These are phyloP conservation scores for Gobiocypris rarus DNA, from an alignment of 2,113 vertebrate species.

Conservation along the genomic window DNA sequence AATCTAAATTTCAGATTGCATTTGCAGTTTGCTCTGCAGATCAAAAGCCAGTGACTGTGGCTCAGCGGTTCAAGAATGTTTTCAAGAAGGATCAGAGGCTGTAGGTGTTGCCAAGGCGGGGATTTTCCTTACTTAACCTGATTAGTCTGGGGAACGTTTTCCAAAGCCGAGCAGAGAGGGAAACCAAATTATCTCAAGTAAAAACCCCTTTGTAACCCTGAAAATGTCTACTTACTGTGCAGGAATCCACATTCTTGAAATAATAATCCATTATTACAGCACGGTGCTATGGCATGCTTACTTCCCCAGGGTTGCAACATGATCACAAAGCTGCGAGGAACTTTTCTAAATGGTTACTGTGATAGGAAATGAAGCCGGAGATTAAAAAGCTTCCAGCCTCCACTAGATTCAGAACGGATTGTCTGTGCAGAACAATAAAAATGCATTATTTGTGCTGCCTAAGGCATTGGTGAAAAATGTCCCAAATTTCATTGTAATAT, in stretches of 20 bases:
- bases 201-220: constrained; percentile 8
- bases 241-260: constrained; percentile 24
- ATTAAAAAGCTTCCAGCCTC: constrained; percentile 59
- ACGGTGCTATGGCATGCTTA: not conserved
- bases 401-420: constrained; percentile 55
- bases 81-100: constrained; percentile 46
- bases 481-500: constrained; percentile 59
- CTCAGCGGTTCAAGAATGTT: constrained; percentile 48
- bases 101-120: constrained; percentile 47
- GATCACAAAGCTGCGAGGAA: constrained; percentile 20
- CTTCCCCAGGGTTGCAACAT: constrained; percentile 4
- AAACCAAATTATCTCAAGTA: constrained; percentile 9
- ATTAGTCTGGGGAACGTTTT: constrained; percentile 44
- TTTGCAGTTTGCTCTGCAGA: constrained; percentile 53
- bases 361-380: constrained; percentile 58
- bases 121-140: constrained; percentile 48
- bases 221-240: constrained; percentile 1
- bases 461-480: constrained; percentile 59
- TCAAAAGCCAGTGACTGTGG: constrained; percentile 59
- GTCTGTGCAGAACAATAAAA: constrained; percentile 62
- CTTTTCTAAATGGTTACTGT: constrained; percentile 53
- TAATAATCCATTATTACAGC: constrained; percentile 25
- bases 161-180: not conserved
- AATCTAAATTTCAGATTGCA: constrained; percentile 59
- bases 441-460: constrained; percentile 59